phyloP scores from a whole-genome alignment of 2,888 invertebrate species.

The Elysia crispata region DNA sequence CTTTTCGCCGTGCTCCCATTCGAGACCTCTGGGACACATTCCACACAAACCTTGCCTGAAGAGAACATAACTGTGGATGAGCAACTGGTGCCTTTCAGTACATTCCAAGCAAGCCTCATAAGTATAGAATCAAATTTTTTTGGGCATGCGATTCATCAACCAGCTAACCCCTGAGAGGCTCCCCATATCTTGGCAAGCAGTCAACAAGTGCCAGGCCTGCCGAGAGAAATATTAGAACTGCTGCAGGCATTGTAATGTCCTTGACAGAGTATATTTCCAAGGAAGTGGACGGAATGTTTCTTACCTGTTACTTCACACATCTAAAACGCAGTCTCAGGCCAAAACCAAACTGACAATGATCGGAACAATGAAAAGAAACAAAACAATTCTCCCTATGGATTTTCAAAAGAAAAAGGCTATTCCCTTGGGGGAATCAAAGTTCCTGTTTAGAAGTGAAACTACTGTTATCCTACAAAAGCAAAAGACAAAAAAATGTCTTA shows the following conservation, averaged over 20 bases:
- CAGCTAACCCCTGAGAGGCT: constrained; percentile 26
- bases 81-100: constrained; percentile 27
- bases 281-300: constrained; percentile 29
- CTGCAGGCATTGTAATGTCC: background rate
- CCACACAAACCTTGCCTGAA: background rate
- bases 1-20: constrained; percentile 1
- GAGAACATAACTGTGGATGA: constrained; percentile 37
- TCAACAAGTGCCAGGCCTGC: background rate
- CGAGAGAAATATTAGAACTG: background rate
- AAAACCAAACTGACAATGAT: background rate
- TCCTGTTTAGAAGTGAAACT: too few species aligned
- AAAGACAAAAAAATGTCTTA: too few species aligned
- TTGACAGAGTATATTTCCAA: background rate
- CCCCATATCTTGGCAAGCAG: constrained; percentile 26
- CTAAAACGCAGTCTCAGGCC: background rate
- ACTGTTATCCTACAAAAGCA: too few species aligned
- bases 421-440: too few species aligned
- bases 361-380: too few species aligned
- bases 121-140: constrained; percentile 7
- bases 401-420: too few species aligned
- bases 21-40: constrained; percentile 18
- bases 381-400: too few species aligned
- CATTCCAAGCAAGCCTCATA: constrained; percentile 18
- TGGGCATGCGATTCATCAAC: constrained; percentile 19
- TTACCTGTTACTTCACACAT: too few species aligned